Base-by-base conservation (phyloP, 2,797 vertebrate genomes). In the Coccyzus lansbergi region DNA sequence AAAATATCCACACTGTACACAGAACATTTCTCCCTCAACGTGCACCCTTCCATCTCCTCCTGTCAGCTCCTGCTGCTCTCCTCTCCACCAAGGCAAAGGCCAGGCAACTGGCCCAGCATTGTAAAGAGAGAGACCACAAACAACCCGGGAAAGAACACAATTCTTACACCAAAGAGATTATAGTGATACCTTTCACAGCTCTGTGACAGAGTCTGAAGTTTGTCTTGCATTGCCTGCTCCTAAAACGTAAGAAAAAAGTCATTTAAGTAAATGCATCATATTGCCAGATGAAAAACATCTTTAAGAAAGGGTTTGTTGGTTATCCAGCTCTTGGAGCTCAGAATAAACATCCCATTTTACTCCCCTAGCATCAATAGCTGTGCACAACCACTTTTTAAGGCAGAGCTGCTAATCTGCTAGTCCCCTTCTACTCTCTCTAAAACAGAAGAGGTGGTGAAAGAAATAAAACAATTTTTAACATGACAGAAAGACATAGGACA, bases 141-240 rank as follows among this genome's bases (percentile, higher is more conserved):
- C 8, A 72, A 18, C 22, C 51, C 31, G 34, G 58, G 68, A 86
- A 92, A 75, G n/a, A 60, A 83, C 69, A 74, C 9, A 46, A 52
- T 91, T 93, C 12, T 33, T 49, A 87, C 1, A 1, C 13, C 75
- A 59, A 91, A 92, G 38, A 92, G 59, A 77, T 87, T 20, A 26
- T 76, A 19, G 87, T 7, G 6, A 80, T 98, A 98, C 98, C 98
- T 98, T 96, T 98, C 98, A 10, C 85, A 97, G 88, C 88, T 98
- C 94, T 98, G 98, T 31, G 94, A 96, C 53, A 97, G 92, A 64
- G 96, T 80, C 3, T 95, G 95, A 33, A 96, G 96, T 91, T 97
- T 98, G 63, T 98, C 98, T 78, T 97, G 97, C 2, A 94, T 72
- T 72, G 83, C 67, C 74, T 96, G 97, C 87, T 98, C 98, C 98